Evolutionary conservation across 2,113 vertebrate genomes (phyloP), one percentile per base, ranked within the genome.

Genomic region (Pelmatolapia mariae): DNA sequence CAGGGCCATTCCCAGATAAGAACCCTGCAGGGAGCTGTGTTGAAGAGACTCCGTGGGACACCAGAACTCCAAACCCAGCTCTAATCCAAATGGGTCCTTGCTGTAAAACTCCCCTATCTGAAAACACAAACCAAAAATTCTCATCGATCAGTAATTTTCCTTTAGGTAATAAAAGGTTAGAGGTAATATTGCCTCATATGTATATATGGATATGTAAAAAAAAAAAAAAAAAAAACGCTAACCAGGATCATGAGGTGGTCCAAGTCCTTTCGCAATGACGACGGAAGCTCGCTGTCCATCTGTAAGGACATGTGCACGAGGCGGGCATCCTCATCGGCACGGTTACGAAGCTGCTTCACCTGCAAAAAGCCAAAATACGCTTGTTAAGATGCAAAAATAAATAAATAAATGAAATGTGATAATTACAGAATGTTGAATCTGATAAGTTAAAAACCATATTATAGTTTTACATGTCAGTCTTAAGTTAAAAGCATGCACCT

Each of bases 261-360:
- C 52, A 99, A 95, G 91, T 99, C 98, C 86, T 97, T 97, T 22
- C 98, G 96, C 61, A 99, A 83, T 0, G 97, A 97, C 12, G 98
- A 94, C 7, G 98, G 98, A 19, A 97, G 97, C 63, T 99, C 98
- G 0, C 97, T 97, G 31, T 98, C 98, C 98, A 98, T 98, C 95
- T 99, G 98, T 84, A 99, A 89, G 7, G 98, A 98, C 98, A 99
- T 99, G 92, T 99, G 98, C 87, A 99, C 97, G 92, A 99, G 96
- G 33, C 99, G 97, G 85, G 99, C 98, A 81, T 99, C 98, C 90
- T 99, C 99, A 89, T 99, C 99, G 1, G 99, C 99, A 56, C 98
- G 97, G 88, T 99, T 99, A 86, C 98, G 97, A 84, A 99, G 95
- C 82, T 99, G 99, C 82, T 99, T 99, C 86, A 99, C 98, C 99